phyloP scores from a whole-genome alignment of 2,113 vertebrate genomes.

The Clinocottus analis region DNA sequence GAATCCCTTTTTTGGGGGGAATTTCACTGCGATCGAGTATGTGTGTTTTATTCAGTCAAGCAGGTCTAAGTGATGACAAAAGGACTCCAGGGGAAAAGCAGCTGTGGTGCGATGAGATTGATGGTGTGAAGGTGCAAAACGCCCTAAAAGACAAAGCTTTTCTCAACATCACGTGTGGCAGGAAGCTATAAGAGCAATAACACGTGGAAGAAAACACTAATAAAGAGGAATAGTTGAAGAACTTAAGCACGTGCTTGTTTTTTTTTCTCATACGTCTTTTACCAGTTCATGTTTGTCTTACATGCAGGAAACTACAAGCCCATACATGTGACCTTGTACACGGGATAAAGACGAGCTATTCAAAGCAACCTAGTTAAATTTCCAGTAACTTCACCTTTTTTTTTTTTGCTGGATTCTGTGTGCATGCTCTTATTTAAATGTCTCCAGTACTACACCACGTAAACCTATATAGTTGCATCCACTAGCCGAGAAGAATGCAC shows the following conservation, averaged over 20 bases:
- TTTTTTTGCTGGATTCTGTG: constrained; percentile 9
- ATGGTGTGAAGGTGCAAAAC: constrained; percentile 18
- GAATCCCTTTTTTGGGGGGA: not conserved
- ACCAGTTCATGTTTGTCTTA: not conserved
- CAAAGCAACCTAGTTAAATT: no score
- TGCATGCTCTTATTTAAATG: not conserved
- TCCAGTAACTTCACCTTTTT: not conserved
- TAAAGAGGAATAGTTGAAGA: constrained; percentile 63
- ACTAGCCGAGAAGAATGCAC: not conserved
- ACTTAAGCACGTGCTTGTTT: not conserved
- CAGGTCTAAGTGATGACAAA: not conserved
- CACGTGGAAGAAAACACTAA: constrained; percentile 53
- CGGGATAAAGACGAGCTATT: not conserved
- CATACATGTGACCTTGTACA: not conserved
- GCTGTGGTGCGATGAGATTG: constrained; percentile 4
- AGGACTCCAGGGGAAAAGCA: not conserved
- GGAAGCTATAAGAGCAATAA: constrained; percentile 59
- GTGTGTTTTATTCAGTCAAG: not conserved
- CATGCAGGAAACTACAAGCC: not conserved
- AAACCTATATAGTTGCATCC: not conserved
- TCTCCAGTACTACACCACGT: not conserved
- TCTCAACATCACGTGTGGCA: constrained; percentile 50
- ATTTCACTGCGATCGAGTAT: not conserved
- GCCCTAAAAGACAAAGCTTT: constrained; percentile 49
- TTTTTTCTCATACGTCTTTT: not conserved